These are phyloP conservation scores for Tenthredo mesomela DNA, from an alignment of 2,888 invertebrate species.

Conservation along the genomic window DNA sequence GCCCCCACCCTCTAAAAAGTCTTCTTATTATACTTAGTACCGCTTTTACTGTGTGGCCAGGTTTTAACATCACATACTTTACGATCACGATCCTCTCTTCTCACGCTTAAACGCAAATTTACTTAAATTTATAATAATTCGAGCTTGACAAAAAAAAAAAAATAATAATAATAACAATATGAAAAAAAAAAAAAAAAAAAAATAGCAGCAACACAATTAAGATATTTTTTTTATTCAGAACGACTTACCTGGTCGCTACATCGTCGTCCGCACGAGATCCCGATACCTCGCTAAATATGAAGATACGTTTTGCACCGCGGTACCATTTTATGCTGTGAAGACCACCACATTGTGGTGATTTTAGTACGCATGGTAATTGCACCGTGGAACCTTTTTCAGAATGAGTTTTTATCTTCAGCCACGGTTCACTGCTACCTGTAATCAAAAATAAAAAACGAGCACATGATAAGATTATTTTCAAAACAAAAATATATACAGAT, in stretches of 20 bases:
- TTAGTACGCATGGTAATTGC: slow-evolving; percentile 86
- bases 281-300: slow-evolving; percentile 87
- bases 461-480: neutral
- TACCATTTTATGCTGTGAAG: slow-evolving; percentile 94
- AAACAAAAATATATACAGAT: neutral
- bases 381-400: slow-evolving; percentile 86
- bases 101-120: neutral
- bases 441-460: slow-evolving; percentile 32
- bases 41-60: neutral
- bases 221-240: neutral
- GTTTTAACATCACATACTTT: neutral
- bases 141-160: neutral
- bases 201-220: no score
- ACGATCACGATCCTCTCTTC: neutral
- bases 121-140: neutral
- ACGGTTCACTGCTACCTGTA: slow-evolving; percentile 68
- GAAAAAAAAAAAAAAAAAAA: no score
- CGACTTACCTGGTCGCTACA: slow-evolving; percentile 84
- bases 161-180: neutral
- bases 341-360: slow-evolving; percentile 86
- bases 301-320: slow-evolving; percentile 86
- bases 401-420: slow-evolving; percentile 76
- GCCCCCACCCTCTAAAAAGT: neutral
- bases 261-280: slow-evolving; percentile 85
- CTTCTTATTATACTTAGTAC: neutral